These are phyloP conservation scores for Lontra canadensis DNA, from an alignment of 2,113 vertebrate genomes.

Conservation along the genomic window DNA sequence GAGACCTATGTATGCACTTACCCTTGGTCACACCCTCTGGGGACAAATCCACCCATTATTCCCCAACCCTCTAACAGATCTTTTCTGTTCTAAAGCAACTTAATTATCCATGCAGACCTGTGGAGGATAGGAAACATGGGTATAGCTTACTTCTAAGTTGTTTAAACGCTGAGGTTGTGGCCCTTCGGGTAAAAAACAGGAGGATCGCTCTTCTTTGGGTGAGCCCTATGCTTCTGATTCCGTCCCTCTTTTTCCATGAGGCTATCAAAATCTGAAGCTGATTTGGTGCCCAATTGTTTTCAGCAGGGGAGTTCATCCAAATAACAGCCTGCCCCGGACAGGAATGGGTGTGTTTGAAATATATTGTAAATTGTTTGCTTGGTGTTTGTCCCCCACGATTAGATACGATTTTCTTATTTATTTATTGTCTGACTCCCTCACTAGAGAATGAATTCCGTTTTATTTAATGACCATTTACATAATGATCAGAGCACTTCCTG, in stretches of 20 bases:
- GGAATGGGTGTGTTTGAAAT: neutral
- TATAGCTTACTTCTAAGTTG: neutral
- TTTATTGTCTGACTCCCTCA: neutral
- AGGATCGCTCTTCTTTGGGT: neutral
- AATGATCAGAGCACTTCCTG: neutral
- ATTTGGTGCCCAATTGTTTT: neutral
- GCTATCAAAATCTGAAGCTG: neutral
- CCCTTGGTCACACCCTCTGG: neutral
- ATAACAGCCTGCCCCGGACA: neutral
- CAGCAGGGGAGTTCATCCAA: neutral
- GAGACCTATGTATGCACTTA: fast-evolving
- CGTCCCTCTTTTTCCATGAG: neutral
- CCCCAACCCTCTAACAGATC: neutral
- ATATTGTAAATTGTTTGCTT: neutral
- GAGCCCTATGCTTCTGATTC: neutral
- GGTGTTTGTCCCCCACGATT: neutral
- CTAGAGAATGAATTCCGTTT: neutral
- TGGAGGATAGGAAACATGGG: neutral
- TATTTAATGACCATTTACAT: neutral
- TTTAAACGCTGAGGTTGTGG: neutral
- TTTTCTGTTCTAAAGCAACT: neutral
- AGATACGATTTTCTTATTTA: neutral
- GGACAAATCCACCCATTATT: neutral
- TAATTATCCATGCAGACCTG: neutral
- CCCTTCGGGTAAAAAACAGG: neutral